phyloP scores from a whole-genome alignment of 2,797 vertebrate species.

The Australoheros facetus region DNA sequence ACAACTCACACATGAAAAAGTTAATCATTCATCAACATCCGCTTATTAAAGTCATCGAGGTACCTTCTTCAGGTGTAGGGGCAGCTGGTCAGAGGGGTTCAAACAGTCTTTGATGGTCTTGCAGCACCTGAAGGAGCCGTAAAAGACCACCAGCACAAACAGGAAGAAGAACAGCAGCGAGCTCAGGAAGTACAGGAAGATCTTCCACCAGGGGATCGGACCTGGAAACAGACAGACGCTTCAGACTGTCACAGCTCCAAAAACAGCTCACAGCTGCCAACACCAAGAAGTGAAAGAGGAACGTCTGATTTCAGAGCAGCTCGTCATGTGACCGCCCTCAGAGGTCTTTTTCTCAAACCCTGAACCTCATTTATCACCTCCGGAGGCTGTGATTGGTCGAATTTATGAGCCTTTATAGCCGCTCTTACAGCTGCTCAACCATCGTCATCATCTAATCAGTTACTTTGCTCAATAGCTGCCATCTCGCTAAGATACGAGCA shows the following conservation, averaged over 20 bases:
- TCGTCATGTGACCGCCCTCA: neutral
- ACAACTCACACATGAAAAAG: neutral
- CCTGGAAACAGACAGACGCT: slow-evolving; percentile 34
- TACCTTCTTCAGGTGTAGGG: slow-evolving; percentile 67
- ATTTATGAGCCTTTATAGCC: neutral
- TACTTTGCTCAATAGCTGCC: no score
- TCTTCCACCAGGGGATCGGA: slow-evolving; percentile 60
- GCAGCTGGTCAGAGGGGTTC: slow-evolving; percentile 63
- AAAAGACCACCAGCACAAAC: slow-evolving; percentile 23
- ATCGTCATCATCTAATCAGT: no score
- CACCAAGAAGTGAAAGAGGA: neutral
- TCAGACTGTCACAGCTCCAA: neutral
- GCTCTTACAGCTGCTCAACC: no score
- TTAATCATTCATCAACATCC: no score
- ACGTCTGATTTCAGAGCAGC: neutral
- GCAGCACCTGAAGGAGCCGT: slow-evolving; percentile 18
- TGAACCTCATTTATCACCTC: neutral
- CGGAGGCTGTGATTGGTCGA: neutral
- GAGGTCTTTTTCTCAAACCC: neutral
- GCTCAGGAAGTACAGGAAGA: slow-evolving; percentile 62
- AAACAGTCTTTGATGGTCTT: slow-evolving; percentile 44
- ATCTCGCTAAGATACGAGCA: no score
- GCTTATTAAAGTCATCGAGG: neutral
- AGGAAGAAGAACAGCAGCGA: slow-evolving; percentile 61
- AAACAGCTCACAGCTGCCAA: neutral